Evolutionary conservation across 2,797 vertebrate species (phyloP).

Genomic region (Syngnathus rostellatus): DNA sequence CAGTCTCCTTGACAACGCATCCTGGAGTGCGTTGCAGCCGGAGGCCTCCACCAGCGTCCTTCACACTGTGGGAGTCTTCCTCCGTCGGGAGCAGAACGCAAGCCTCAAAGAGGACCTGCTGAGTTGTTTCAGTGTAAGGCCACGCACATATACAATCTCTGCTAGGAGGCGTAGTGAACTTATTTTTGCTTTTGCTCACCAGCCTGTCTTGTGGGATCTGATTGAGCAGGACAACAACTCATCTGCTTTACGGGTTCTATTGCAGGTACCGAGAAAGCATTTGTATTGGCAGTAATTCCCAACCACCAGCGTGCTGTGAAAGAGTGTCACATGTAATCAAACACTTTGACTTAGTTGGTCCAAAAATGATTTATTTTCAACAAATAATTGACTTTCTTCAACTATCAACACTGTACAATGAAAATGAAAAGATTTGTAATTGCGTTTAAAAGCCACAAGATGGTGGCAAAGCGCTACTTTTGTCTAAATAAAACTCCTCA

Average conservation of each 20-base stretch:
- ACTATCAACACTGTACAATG: not conserved
- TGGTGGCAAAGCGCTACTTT: not conserved
- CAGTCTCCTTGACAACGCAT: slow-evolving; percentile 82
- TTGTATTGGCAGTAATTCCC: not conserved
- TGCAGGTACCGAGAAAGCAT: slow-evolving; percentile 67
- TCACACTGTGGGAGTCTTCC: slow-evolving; percentile 74
- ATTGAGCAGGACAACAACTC: slow-evolving; percentile 76
- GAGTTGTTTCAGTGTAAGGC: slow-evolving; percentile 84
- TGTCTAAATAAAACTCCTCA: no score
- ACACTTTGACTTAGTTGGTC: not conserved
- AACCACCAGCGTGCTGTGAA: not conserved
- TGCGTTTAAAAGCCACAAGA: not conserved
- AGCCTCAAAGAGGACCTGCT: slow-evolving; percentile 77
- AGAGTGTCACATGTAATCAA: no score
- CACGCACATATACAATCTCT: not conserved
- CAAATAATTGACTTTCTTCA: not conserved
- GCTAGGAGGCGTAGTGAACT: slow-evolving; percentile 18
- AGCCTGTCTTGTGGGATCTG: slow-evolving; percentile 82
- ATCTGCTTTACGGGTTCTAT: slow-evolving; percentile 72
- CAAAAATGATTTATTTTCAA: not conserved
- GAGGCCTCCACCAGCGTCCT: slow-evolving; percentile 74
- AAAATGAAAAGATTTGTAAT: not conserved
- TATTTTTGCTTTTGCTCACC: slow-evolving; percentile 31
- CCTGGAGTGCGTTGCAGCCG: slow-evolving; percentile 73
- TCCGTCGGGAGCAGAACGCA: slow-evolving; percentile 68